A percentile compares a stretch with the other conserved stretches of the same genome.
phyloP scores from a whole-genome alignment of 2,888 invertebrate species.

The Argyresthia goedartella region DNA sequence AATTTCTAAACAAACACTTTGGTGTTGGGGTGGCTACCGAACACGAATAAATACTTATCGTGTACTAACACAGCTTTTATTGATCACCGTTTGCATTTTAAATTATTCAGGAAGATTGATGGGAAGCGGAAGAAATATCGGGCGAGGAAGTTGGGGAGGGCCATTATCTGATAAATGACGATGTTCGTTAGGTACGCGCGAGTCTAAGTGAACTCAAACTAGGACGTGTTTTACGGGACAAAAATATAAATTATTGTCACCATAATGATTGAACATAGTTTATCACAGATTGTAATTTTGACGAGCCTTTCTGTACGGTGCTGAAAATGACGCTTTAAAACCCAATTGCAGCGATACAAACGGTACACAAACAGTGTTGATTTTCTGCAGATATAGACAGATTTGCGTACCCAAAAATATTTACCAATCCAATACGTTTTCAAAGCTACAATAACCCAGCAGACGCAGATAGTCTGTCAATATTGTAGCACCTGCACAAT shows the following conservation, averaged over 20 bases:
- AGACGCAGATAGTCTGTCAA: background rate
- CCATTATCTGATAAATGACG: too few relatives aligned
- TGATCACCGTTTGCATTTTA: slow-evolving; percentile 20
- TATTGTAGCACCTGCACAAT: background rate
- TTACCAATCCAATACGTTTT: background rate
- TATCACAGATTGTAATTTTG: too few relatives aligned
- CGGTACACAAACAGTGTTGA: too few relatives aligned
- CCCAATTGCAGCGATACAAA: too few relatives aligned
- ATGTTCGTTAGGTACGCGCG: too few relatives aligned
- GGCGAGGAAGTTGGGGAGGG: background rate
- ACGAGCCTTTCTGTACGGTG: too few relatives aligned
- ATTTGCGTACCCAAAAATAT: background rate
- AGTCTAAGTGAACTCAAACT: too few relatives aligned
- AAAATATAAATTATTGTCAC: too few relatives aligned
- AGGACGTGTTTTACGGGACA: too few relatives aligned
- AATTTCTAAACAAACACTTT: background rate
- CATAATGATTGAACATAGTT: too few relatives aligned
- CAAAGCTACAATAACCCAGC: background rate
- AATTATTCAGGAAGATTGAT: slow-evolving; percentile 3
- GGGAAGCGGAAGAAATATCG: background rate
- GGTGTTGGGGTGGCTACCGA: background rate
- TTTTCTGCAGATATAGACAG: too few relatives aligned
- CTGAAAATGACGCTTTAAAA: too few relatives aligned
- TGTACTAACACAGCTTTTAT: slow-evolving; percentile 22
- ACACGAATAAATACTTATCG: slow-evolving; percentile 16